Evolutionary conservation across 2,113 vertebrate genomes (phyloP).

Genomic region (Thinocorus orbignyianus): DNA sequence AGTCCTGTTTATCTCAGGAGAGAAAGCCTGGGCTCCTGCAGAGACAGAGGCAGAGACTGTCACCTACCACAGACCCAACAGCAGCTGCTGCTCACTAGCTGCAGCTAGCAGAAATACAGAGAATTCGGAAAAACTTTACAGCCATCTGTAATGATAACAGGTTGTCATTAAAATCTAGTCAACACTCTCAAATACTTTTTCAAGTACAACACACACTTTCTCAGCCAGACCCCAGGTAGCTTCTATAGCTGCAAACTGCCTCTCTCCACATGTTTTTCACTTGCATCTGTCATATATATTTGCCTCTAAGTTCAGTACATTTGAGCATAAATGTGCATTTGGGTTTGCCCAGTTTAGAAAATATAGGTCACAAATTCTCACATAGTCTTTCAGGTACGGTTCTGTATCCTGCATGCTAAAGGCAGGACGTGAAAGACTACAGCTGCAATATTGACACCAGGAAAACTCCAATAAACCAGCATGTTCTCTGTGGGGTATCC

Average conservation of each 20-base stretch:
- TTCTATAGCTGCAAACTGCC: neutral
- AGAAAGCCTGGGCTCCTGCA: neutral
- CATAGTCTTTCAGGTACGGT: neutral
- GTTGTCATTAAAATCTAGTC: neutral
- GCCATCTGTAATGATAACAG: neutral
- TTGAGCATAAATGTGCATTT: neutral
- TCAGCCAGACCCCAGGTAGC: neutral
- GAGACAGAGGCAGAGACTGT: neutral
- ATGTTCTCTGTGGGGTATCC: neutral
- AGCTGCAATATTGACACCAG: neutral
- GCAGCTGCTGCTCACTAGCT: neutral
- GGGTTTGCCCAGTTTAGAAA: neutral
- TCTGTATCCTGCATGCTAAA: neutral
- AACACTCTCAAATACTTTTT: neutral
- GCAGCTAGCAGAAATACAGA: neutral
- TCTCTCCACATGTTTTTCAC: neutral
- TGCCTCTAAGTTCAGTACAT: neutral
- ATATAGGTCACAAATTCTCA: neutral
- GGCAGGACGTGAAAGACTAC: neutral
- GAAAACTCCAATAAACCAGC: neutral
- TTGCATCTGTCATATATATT: neutral
- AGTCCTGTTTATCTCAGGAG: neutral
- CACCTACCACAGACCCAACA: neutral
- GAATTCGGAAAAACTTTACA: neutral
- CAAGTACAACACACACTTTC: neutral